Evolutionary conservation across 2,888 invertebrate species (phyloP).

Genomic region (Oscheius sp.): DNA sequence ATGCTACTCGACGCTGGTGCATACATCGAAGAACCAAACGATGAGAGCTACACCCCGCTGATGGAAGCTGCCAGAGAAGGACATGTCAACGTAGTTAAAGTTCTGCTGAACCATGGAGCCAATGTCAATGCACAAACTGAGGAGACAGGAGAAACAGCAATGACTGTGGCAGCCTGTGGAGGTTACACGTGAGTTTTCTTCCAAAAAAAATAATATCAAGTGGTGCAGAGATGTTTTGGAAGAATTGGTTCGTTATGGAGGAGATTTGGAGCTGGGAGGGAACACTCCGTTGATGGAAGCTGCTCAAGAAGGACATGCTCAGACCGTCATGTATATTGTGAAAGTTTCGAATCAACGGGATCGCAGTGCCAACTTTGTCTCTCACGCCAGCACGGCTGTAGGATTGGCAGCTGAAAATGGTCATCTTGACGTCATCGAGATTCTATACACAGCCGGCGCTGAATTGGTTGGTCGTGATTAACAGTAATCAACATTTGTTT

Average conservation of each 20-base stretch:
- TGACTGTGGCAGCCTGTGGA: slow-evolving; percentile 92
- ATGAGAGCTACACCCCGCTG: slow-evolving; percentile 97
- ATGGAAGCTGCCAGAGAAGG: slow-evolving; percentile 99
- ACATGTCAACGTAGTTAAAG: slow-evolving; percentile 92
- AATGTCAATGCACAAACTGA: slow-evolving; percentile 98
- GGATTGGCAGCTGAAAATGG: slow-evolving; percentile 96
- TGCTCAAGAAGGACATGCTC: slow-evolving; percentile 94
- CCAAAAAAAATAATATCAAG: background rate
- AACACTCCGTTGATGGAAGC: slow-evolving; percentile 99
- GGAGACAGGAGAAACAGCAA: slow-evolving; percentile 95
- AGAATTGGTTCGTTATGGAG: slow-evolving; percentile 92
- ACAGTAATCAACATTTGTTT: too few relatives aligned
- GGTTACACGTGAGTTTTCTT: slow-evolving; percentile 78
- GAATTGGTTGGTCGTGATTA: slow-evolving; percentile 79
- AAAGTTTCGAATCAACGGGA: slow-evolving; percentile 43
- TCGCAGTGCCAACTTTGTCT: slow-evolving; percentile 23
- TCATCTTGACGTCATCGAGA: slow-evolving; percentile 94
- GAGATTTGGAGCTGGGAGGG: slow-evolving; percentile 91
- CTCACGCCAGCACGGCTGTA: slow-evolving; percentile 30
- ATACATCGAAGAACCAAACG: slow-evolving; percentile 90
- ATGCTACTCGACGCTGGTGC: slow-evolving; percentile 95
- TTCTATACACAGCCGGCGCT: slow-evolving; percentile 89
- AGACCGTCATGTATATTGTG: slow-evolving; percentile 81
- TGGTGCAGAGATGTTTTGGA: slow-evolving; percentile 84
- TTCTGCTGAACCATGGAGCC: slow-evolving; percentile 83